Evolutionary conservation across 2,797 vertebrate species (phyloP), one percentile per base, ranked within the genome.

Genomic region (Cichlasoma orientale): DNA sequence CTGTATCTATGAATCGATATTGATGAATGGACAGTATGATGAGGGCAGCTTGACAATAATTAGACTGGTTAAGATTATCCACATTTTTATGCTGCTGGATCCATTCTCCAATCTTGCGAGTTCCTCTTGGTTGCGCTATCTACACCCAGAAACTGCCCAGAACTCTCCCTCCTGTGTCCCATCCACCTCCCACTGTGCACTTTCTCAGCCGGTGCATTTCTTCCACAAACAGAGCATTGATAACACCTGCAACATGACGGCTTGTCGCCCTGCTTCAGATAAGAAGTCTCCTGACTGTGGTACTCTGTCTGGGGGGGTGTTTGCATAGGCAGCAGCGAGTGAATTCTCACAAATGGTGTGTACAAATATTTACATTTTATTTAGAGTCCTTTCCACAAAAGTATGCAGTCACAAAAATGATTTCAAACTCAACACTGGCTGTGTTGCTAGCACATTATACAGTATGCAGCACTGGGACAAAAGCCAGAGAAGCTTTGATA

Each of bases 361-460:
- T 79, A 87, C 82, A 91, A 92, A 90, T 91, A 91, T 92, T 92
- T 85, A 91, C 90, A 93, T 84, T 91, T 92, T 90, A 91, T 89
- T 91, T 72, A 61, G 55, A 86, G 59, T 78, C 31, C 78, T 83
- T 78, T 80, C 41, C 74, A 80, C 72, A 90, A 85, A 87, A 75
- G 75, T 83, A 73, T 61, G 84, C 81, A 84, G 82, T 86, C 84
- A 82, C 77, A 85, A 68, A 79, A 80, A 72, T 19, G n/a, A 4
- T 50, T 63, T 56, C 3, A 58, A 29, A 68, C 63, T 50, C 44
- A 55, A 69, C 25, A 27, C 50, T 61, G 72, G 58, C 69, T 63
- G 68, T 71, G 66, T 50, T 31, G 76, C 44, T 44, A 78, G 27
- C 56, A 82, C 79, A 56, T 78, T 13, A 41, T 77, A 82, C 82